Evolutionary conservation across 2,888 invertebrate genomes (phyloP), one percentile per base, ranked within the genome.

Genomic region (Melanostoma scalare): DNA sequence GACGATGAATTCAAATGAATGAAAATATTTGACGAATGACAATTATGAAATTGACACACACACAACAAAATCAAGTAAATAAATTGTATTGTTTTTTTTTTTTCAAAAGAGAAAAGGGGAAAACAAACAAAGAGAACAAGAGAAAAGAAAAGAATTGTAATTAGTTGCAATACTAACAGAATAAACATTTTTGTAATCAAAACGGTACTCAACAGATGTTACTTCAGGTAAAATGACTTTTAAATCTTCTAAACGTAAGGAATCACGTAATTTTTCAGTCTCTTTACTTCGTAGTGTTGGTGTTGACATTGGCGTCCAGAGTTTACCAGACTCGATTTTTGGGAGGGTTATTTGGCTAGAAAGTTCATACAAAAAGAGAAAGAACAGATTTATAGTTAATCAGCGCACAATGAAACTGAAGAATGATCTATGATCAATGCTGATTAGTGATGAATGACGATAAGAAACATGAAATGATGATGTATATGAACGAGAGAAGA

Each of bases 231-330:
- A 86, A 81, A 86, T 86, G 85, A 87, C 85, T 87, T 87, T 87
- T 78, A 88, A 86, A 86, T 88, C 88, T 78, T 88, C 87, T 85
- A 88, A 86, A 74, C 87, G 87, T 86, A 88, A 86, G 85, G 87
- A 87, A 86, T 88, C 88, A 86, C 87, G 87, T 86, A 87, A 86
- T 87, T 87, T 87, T 87, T 88, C 88, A 86, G 87, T 87, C 87
- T 88, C 87, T 86, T 87, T 86, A 73, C 87, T 87, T 87, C 87
- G 85, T 85, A 88, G 79, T 85, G 87, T 87, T 86, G 87, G 87
- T 86, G 87, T 87, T 86, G 88, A 85, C 85, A 86, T 86, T 77
- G 88, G 87, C 72, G 87, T 87, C 88, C 88, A 88, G 61, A 87
- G 86, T 86, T 88, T 88, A 30, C 87, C 88, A 71, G 87, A 86